phyloP scores from a whole-genome alignment of 2,888 invertebrate species.

The Drosophila helvetica region DNA sequence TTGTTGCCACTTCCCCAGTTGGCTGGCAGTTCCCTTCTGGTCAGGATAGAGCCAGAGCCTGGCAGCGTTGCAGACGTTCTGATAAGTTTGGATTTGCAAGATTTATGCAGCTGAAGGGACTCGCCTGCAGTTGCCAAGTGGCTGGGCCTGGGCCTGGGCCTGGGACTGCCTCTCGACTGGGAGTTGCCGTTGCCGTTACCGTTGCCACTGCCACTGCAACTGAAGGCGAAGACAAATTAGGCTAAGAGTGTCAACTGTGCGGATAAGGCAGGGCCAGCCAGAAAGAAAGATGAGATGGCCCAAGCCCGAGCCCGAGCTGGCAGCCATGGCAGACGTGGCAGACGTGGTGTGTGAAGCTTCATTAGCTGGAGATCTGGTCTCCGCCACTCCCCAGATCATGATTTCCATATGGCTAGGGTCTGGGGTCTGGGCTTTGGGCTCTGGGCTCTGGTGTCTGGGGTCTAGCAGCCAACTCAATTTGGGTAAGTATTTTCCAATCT shows the following conservation, averaged over 20 bases:
- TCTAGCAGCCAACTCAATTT: constrained; percentile 11
- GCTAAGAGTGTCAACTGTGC: background rate
- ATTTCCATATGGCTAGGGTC: background rate
- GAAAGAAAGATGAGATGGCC: background rate
- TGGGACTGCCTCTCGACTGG: background rate
- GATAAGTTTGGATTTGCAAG: constrained; percentile 13
- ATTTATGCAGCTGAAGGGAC: constrained; percentile 23
- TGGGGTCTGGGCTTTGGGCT: background rate
- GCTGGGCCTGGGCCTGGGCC: background rate
- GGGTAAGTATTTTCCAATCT: constrained; percentile 38
- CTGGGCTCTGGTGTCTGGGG: background rate
- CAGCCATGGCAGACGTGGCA: too few species aligned
- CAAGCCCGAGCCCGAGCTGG: too few species aligned
- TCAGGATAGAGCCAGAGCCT: background rate
- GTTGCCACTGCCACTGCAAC: background rate
- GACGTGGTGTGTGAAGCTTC: background rate
- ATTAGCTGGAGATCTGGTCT: background rate
- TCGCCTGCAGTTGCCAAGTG: constrained; percentile 20
- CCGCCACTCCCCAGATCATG: background rate
- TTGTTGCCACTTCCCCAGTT: constrained; percentile 9
- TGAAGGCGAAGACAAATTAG: constrained; percentile 11
- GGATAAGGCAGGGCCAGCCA: background rate
- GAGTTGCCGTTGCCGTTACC: too few species aligned
- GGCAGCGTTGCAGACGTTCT: background rate
- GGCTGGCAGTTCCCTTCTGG: background rate